These are phyloP conservation scores for Pelagia noctiluca DNA, from an alignment of 30 jellyfish, hydroid and myxozoan genomes.

Conservation along the genomic window DNA sequence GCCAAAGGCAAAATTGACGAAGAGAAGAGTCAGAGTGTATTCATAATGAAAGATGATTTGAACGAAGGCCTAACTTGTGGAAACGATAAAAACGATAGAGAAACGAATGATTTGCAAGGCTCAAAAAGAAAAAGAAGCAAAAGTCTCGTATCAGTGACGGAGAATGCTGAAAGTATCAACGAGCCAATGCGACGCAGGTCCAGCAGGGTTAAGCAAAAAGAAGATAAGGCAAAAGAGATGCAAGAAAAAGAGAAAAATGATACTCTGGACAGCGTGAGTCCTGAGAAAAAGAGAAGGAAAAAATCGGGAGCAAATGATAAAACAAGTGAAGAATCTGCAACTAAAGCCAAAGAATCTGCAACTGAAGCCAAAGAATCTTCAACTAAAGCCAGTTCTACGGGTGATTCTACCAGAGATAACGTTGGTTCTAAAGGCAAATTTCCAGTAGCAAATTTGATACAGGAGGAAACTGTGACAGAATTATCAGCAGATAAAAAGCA, in stretches of 20 bases:
- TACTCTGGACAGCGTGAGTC: background rate
- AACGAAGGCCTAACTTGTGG: too few relatives aligned
- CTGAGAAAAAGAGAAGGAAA: constrained; percentile 33
- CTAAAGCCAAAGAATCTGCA: background rate
- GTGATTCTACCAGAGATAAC: too few relatives aligned
- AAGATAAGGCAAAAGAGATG: background rate
- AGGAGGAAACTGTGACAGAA: background rate
- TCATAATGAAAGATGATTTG: too few relatives aligned
- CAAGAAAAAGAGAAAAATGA: background rate
- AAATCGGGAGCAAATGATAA: background rate
- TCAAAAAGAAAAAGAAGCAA: background rate
- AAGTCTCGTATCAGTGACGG: background rate
- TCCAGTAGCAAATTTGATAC: background rate
- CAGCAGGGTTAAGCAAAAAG: constrained; percentile 50
- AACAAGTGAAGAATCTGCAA: background rate
- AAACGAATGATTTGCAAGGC: too few relatives aligned
- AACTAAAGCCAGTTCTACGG: too few relatives aligned
- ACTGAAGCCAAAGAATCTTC: background rate
- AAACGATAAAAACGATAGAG: too few relatives aligned
- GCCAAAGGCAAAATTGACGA: too few relatives aligned
- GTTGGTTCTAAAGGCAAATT: background rate
- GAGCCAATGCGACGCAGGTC: constrained; percentile 53
- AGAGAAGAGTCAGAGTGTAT: too few relatives aligned
- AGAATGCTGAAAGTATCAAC: background rate
- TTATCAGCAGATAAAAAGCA: background rate